Evolutionary conservation across 2,797 vertebrate species (phyloP).

Genomic region (Hephaestus fuliginosus): DNA sequence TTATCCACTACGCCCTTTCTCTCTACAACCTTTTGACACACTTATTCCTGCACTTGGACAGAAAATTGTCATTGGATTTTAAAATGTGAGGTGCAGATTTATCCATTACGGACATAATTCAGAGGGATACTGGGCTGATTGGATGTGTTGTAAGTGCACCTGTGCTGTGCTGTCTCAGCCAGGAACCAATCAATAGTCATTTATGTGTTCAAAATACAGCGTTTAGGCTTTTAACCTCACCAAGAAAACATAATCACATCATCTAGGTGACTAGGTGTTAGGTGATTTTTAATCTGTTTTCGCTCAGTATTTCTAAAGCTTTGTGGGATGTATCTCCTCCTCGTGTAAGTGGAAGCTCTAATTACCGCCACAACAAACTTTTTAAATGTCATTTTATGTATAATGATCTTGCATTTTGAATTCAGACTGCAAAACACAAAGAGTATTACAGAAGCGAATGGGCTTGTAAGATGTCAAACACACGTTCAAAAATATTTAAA

Average conservation of each 20-base stretch:
- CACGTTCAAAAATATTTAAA: not conserved
- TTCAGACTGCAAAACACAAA: not conserved
- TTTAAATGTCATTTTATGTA: not conserved
- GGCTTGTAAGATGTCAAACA: not conserved
- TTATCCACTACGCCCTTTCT: not conserved
- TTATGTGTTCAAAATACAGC: constrained; percentile 2
- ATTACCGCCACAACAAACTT: too few relatives aligned
- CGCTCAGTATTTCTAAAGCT: not conserved
- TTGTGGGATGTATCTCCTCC: not conserved
- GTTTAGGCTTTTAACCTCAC: not conserved
- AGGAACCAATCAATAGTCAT: constrained; percentile 21
- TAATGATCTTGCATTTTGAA: not conserved
- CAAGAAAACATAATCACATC: not conserved
- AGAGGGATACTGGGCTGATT: not conserved
- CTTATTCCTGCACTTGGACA: not conserved
- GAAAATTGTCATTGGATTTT: not conserved
- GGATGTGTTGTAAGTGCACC: not conserved
- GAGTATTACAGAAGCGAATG: not conserved
- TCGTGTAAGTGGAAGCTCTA: not conserved
- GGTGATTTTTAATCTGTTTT: not conserved
- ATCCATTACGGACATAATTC: not conserved
- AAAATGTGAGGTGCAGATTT: not conserved
- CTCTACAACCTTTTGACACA: not conserved
- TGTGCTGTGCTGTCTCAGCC: not conserved
- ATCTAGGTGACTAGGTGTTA: not conserved